phyloP scores from a whole-genome alignment of 2,888 invertebrate genomes.

The Himalopsyche kuldschensis region DNA sequence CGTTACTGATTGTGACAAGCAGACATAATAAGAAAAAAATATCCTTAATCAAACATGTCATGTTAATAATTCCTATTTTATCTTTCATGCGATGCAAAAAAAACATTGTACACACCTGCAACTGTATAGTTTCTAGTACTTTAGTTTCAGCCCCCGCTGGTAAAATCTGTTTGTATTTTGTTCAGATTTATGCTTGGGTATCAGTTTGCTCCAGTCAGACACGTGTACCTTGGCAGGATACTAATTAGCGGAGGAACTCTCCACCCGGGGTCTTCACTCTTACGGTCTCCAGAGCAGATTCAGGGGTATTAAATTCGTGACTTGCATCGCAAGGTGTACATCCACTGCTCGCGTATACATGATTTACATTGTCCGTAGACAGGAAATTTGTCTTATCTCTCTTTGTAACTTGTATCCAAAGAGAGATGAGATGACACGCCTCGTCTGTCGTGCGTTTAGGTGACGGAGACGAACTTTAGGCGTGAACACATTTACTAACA shows the following conservation, averaged over 20 bases:
- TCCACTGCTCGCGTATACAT: background rate
- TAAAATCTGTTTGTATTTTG: background rate
- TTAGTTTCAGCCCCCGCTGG: background rate
- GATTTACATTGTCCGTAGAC: background rate
- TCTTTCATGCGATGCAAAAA: too few relatives aligned
- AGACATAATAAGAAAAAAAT: too few relatives aligned
- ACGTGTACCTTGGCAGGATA: background rate
- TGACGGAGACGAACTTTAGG: background rate
- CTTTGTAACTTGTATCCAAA: background rate
- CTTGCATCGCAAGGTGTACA: background rate
- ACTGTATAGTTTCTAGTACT: too few relatives aligned
- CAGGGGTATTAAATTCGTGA: constrained; percentile 1
- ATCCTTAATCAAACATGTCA: too few relatives aligned
- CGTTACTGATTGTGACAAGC: too few relatives aligned
- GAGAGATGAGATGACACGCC: background rate
- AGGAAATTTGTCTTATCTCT: background rate
- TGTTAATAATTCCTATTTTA: too few relatives aligned
- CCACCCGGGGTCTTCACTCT: background rate
- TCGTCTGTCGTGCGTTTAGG: background rate
- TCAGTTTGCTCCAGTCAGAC: background rate
- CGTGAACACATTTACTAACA: background rate
- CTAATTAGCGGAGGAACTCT: background rate
- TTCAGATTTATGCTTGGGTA: background rate
- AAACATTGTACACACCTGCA: too few relatives aligned
- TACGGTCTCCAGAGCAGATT: background rate